Conservation (phyloP, 2,797 vertebrate species). For the Todus mexicanus region DNA sequence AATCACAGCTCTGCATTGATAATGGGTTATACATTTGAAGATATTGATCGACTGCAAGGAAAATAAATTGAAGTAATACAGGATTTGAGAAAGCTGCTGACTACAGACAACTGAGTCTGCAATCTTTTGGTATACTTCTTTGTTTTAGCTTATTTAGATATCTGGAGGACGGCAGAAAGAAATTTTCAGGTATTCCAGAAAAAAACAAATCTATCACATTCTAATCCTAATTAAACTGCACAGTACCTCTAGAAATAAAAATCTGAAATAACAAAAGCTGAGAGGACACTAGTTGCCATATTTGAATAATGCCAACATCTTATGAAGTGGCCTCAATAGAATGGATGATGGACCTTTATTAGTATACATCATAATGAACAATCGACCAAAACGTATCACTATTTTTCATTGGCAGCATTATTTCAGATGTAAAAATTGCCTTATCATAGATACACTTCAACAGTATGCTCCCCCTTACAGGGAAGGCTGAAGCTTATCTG, state of each 20-base stretch:
- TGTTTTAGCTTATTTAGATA: slow-evolving; percentile 8
- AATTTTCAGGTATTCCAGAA: neutral
- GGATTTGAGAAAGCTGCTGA: slow-evolving; percentile 53
- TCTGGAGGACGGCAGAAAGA: neutral
- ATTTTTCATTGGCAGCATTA: neutral
- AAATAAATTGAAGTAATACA: slow-evolving; percentile 47
- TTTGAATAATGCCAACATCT: neutral
- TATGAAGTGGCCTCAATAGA: neutral
- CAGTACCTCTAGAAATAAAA: neutral
- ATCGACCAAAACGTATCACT: neutral
- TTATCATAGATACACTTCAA: neutral
- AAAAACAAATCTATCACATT: neutral
- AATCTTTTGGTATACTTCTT: slow-evolving; percentile 5
- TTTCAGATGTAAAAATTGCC: neutral
- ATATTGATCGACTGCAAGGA: slow-evolving; percentile 40
- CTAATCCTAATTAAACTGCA: neutral
- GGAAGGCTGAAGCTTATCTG: neutral
- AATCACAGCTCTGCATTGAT: slow-evolving; percentile 10
- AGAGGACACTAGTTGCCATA: neutral
- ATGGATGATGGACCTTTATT: neutral
- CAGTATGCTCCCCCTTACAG: neutral
- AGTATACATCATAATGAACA: neutral
- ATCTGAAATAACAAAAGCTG: neutral
- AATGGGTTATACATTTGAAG: slow-evolving; percentile 41
- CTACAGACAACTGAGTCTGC: neutral